A percentile compares a stretch with the other conserved stretches of the same genome.
These are phyloP conservation scores for Procavia capensis DNA, from an alignment of 2,113 vertebrate genomes.

Conservation along the genomic window DNA sequence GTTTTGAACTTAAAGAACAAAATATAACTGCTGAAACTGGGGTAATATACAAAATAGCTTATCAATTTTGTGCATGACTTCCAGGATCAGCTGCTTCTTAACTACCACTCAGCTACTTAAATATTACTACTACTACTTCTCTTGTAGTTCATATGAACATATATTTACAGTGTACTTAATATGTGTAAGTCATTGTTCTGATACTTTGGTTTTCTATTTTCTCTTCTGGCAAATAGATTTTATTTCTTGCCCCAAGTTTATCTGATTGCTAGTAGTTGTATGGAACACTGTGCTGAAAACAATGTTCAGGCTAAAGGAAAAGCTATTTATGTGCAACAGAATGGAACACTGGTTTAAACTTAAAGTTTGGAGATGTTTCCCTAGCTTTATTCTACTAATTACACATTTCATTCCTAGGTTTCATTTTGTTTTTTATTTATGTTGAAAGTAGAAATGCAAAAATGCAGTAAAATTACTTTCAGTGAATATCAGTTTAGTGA, in stretches of 20 bases:
- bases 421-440: conserved; percentile 19
- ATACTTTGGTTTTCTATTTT: not conserved
- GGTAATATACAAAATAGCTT: not conserved
- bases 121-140: not conserved
- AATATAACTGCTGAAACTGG: not conserved
- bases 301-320: not conserved
- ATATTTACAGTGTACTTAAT: not conserved
- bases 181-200: not conserved
- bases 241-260: not conserved
- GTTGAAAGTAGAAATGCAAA: conserved; percentile 30
- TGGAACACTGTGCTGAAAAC: not conserved
- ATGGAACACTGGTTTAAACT: not conserved
- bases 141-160: not conserved
- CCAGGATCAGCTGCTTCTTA: not conserved
- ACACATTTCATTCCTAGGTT: not conserved
- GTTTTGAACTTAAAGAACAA: conserved; percentile 47
- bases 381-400: conserved; percentile 7
- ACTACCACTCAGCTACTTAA: not conserved
- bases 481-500: not conserved
- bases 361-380: not conserved
- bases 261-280: not conserved
- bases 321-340: not conserved
- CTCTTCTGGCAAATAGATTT: not conserved
- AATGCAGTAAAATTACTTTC: not conserved
- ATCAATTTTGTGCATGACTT: not conserved